Percentiles rank a stretch among this genome's conserved stretches.
Evolutionary conservation across 2,113 vertebrate species (phyloP).

Genomic region (Lepus europaeus): DNA sequence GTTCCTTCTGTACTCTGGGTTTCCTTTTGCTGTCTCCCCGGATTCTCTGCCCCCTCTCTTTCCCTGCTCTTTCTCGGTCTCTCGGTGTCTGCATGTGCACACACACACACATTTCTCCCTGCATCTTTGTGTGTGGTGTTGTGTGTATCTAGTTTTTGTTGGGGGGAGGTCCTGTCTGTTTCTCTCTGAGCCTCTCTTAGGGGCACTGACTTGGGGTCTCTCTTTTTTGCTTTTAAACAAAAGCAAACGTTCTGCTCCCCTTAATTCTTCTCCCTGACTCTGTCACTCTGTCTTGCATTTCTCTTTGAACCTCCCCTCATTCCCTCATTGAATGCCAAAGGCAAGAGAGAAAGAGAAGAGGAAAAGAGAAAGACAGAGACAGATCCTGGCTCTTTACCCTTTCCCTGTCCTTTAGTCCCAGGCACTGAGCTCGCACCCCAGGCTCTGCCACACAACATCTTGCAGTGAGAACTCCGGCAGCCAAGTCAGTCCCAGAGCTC

Average conservation of each 20-base stretch:
- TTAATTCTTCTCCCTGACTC: neutral
- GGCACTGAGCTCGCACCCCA: neutral
- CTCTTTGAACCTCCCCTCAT: neutral
- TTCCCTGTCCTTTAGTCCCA: neutral
- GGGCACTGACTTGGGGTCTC: neutral
- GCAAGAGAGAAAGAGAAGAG: neutral
- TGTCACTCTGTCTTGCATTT: neutral
- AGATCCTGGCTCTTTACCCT: neutral
- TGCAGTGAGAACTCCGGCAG: accelerated
- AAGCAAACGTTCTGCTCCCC: neutral
- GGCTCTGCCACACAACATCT: neutral
- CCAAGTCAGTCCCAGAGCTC: neutral
- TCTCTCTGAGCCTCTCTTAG: neutral
- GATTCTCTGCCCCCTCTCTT: neutral
- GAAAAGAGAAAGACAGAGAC: neutral
- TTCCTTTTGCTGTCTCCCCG: neutral
- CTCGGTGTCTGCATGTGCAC: neutral
- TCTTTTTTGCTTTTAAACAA: neutral
- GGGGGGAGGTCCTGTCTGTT: neutral
- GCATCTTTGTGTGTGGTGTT: neutral
- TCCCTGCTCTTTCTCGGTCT: neutral
- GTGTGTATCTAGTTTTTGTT: neutral
- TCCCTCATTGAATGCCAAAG: neutral
- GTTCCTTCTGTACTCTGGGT: neutral
- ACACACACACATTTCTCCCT: neutral